Evolutionary conservation across 2,888 invertebrate genomes (phyloP), one percentile per base, ranked within the genome.

Genomic region (Exocentrus adspersus): DNA sequence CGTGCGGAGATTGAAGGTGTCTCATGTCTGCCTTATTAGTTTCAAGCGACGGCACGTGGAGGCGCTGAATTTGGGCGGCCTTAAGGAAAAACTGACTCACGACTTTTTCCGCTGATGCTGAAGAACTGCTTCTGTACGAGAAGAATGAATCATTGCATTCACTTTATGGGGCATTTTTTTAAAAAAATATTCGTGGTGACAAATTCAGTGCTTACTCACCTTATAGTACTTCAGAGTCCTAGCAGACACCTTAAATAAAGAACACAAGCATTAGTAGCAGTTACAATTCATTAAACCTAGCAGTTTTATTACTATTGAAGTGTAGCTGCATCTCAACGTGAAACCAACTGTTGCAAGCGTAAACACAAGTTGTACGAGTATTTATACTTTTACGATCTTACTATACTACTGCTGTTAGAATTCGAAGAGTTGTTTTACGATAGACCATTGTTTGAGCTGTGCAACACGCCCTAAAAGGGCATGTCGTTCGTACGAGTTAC

Each of bases 391-490:
- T 42, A 54, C 54, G 54, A 52, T 21, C 54, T 24, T 24, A 54
- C 41, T 30, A 32, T 24, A 54, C 41, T 30, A 32, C 12, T 19
- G 51, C 43, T 21, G 50, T 57, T 52, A 52, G 52, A 62, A 45
- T 51, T 45, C 42, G 24, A 37, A 20, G 54, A 54, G 42, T 54
- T 54, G 37, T 41, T 53, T 63, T 59, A 63, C 63, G 58, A 59
- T 51, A 48, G 63, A 21, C 59, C 53, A 63, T 63, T 63, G 63
- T 63, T 63, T 58, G 58, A 17, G 28, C 17, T 28, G 50, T 48
- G 41, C 53, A 58, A 45, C 67, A 64, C 67, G 64, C 63, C 67
- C 61, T 64, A 54, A 67, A 67, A 67, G 67, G 67, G 61, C 46
- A 64, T 30, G 67, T 54, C 64, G 52, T 24, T 30, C 30, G 21